Conservation (phyloP, 2,888 invertebrate species). For the Drosophila pegasa region DNA sequence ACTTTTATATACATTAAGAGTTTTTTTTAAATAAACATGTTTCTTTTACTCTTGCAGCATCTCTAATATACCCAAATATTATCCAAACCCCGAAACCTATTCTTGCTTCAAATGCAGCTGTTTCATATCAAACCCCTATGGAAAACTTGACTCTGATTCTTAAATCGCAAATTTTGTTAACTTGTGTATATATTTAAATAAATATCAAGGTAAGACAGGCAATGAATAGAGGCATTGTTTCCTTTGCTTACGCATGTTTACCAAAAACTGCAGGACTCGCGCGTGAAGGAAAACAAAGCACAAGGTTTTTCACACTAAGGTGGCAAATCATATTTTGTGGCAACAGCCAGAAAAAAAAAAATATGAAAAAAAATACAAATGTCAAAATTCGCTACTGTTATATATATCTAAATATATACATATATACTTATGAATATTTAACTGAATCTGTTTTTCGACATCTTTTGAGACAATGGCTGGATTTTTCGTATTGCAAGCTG, state of each 20-base stretch:
- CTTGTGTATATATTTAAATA: neutral
- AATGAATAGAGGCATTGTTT: slow-evolving; percentile 20
- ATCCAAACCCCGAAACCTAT: too few species aligned
- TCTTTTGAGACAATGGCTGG: slow-evolving; percentile 59
- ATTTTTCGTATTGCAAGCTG: slow-evolving; percentile 53
- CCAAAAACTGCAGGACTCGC: slow-evolving; percentile 14
- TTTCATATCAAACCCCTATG: neutral
- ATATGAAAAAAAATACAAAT: slow-evolving; percentile 35
- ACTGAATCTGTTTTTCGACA: slow-evolving; percentile 40
- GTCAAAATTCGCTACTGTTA: slow-evolving; percentile 55
- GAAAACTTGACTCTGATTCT: neutral
- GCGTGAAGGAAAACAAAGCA: slow-evolving; percentile 33
- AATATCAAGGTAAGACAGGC: neutral
- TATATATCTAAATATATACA: slow-evolving; percentile 1
- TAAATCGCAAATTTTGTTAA: neutral
- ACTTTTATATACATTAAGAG: neutral
- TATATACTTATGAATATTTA: slow-evolving; percentile 30
- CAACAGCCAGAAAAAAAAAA: slow-evolving; percentile 16
- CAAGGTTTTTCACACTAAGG: slow-evolving; percentile 74
- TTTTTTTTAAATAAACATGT: neutral
- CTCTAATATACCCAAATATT: neutral
- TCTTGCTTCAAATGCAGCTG: neutral
- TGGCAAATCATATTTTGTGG: slow-evolving; percentile 49
- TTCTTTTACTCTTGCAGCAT: neutral
- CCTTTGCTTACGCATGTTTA: slow-evolving; percentile 22